Conservation (phyloP, 1,140 invertebrate genomes). For the Batillaria attramentaria region DNA sequence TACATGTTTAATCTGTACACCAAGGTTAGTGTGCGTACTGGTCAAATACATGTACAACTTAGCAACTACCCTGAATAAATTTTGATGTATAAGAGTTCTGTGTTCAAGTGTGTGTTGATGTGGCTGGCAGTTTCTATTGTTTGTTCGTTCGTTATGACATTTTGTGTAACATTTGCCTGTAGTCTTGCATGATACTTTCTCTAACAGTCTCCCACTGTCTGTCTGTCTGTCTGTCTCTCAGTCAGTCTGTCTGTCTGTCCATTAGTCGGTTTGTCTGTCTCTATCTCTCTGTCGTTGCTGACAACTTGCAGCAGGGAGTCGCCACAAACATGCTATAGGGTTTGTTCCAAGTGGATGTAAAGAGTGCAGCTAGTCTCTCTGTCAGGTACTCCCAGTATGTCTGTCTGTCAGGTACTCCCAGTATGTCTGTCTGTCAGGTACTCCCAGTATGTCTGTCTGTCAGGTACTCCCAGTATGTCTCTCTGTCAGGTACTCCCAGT, state of each 20-base stretch:
- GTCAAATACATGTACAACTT: no score
- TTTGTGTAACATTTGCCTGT: background rate
- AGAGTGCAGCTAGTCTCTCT: no score
- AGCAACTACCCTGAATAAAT: conserved; percentile 18
- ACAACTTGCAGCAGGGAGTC: no score
- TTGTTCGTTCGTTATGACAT: background rate
- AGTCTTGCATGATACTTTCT: background rate
- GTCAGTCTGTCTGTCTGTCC: conserved; percentile 18
- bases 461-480: no score
- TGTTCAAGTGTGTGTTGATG: background rate
- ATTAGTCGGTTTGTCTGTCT: conserved; percentile 5
- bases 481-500: no score
- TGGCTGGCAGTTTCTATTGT: background rate
- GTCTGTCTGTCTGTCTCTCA: conserved; percentile 5
- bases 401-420: no score
- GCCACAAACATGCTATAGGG: no score
- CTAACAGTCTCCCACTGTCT: background rate
- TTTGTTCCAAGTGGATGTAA: no score
- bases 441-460: no score
- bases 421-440: no score
- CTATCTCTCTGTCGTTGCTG: background rate
- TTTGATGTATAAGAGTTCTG: conserved; percentile 15
- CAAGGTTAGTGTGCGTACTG: conserved; percentile 16
- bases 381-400: no score
- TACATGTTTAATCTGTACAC: no score